Evolutionary conservation across 2,113 vertebrate species (phyloP), one percentile per base, ranked within the genome.

Genomic region (Columba livia): DNA sequence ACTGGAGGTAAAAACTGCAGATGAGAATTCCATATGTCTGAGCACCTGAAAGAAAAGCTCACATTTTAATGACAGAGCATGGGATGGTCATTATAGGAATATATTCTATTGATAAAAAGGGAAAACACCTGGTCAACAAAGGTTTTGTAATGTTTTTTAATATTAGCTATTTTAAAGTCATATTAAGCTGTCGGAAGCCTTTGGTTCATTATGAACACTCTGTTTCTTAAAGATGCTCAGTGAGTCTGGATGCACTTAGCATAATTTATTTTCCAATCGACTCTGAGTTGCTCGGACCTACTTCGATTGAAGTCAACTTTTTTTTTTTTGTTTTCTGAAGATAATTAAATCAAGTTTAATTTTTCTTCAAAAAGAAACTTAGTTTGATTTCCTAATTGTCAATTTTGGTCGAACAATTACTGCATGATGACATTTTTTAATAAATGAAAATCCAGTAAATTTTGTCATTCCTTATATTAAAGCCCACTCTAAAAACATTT

Each of bases 191-290:
- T 88, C 10, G 14, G 83, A 93, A 93, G 91, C 91, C 93, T 94
- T 97, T 87, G 84, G 61, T 90, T 97, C 66, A 92, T 95, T 96
- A 83, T 62, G 48, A 96, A 88, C 70, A 48, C 60, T 77, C 58
- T 31, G 56, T 94, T 97, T 96, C 85, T 93, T 91, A 95, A 92
- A 93, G 93, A 95, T 96, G 89, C 70, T 96, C 1, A 0, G 88
- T 93, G 51, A 96, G 85, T 95, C 93, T 97, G 96, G 94, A 94
- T 96, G 70, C 86, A 95, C 70, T 97, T 97, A 96, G 79, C 82
- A 89, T 96, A 97, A 97, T 96, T 97, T 97, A 94, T 97, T 97
- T 97, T 96, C 90, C 97, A 97, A 74, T 91, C 2, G 56, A 92
- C 82, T 88, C 86, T 77, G 79, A 83, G 75, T 94, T 92, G 77